Evolutionary conservation across 2,888 invertebrate genomes (phyloP), one percentile per base, ranked within the genome.

Genomic region (Brachypterus glaber): DNA sequence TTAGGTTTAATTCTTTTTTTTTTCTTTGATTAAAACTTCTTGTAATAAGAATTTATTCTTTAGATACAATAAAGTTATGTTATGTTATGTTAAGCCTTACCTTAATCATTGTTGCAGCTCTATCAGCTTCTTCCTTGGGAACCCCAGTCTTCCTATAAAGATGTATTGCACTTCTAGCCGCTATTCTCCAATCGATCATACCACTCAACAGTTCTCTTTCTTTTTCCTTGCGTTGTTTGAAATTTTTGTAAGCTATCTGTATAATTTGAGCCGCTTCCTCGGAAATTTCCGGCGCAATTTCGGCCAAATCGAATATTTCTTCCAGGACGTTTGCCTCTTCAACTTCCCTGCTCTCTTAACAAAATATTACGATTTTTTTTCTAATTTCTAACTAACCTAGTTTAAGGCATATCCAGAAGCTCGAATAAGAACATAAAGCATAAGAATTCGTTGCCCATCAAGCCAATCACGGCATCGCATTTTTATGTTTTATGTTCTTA

Each of bases 71-170:
- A n/a, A n/a, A n/a, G n/a, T n/a, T n/a, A n/a, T n/a, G n/a, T n/a
- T n/a, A n/a, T n/a, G n/a, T n/a, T n/a, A n/a, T n/a, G n/a, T n/a
- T n/a, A n/a, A n/a, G n/a, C n/a, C 21, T 16, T 39, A 54, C 61
- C 50, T 66, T 63, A 24, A 66, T 66, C 13, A 66, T 40, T 7
- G 60, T 63, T 4, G 65, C 64, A 4, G 65, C 66, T 30, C 62
- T 47, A 30, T 60, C 57, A 3, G 62, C 64, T 45, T 64, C 65
- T 47, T 60, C 60, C 31, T 53, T 47, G 2, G 62, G 58, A 1
- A 61, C 62, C 3, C 63, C 63, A 14, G 60, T 58, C 44, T 57
- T 57, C 35, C 60, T 48, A 38, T 64, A 65, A 4, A 65, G 47
- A 17, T 49, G 45, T 17, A 64, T 60, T 1, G 64, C 63, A 32